phyloP scores from a whole-genome alignment of 2,888 invertebrate species.

The Metalampra italica region DNA sequence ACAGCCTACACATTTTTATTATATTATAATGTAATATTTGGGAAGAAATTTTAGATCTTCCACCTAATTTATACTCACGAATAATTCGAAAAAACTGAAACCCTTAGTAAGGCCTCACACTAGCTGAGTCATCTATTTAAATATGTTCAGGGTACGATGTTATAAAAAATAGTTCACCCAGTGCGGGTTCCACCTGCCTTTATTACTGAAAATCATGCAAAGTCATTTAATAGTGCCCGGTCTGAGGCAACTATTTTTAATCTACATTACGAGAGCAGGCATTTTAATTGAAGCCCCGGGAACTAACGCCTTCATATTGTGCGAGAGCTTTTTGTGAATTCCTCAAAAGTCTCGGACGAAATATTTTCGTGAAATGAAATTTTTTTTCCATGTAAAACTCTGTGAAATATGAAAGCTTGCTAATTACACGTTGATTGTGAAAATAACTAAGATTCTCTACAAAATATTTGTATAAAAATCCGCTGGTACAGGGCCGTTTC shows the following conservation, averaged over 20 bases:
- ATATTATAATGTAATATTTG: no score
- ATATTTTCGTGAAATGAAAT: conserved; percentile 3
- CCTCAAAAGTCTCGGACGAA: conserved; percentile 4
- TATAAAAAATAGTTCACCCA: conserved; percentile 1
- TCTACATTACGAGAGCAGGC: conserved; percentile 8
- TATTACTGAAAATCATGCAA: conserved; percentile 15
- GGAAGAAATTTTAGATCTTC: no score
- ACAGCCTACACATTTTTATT: no score
- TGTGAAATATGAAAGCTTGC: background rate
- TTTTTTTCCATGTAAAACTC: background rate
- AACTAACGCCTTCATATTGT: conserved; percentile 3
- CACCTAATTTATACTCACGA: background rate
- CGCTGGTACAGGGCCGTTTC: no score
- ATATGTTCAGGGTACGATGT: conserved; percentile 3
- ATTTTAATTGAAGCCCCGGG: conserved; percentile 11
- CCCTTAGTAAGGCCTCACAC: conserved; percentile 1
- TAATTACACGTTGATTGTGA: no score
- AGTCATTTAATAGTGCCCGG: conserved; percentile 8
- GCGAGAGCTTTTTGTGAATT: conserved; percentile 1
- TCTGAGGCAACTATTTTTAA: conserved; percentile 13
- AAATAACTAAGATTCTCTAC: no score
- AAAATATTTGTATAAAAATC: no score
- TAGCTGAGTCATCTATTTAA: conserved; percentile 12
- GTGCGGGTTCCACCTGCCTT: conserved; percentile 1
- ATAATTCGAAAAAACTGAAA: background rate